Evolutionary conservation across 2,113 vertebrate species (phyloP).

Genomic region (Zingel zingel): DNA sequence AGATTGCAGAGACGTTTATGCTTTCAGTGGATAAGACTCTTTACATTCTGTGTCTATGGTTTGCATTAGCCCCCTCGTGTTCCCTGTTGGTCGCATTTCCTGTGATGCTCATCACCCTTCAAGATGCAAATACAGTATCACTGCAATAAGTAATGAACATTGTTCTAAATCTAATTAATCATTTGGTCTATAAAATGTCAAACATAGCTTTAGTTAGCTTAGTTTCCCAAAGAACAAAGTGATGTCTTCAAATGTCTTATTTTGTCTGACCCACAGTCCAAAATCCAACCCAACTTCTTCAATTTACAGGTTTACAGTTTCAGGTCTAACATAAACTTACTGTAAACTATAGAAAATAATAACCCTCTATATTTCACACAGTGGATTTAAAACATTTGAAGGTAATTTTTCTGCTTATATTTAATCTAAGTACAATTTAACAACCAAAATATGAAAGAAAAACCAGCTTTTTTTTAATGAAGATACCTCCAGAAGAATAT

Average conservation of each 20-base stretch:
- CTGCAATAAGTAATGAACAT: background rate
- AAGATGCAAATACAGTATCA: background rate
- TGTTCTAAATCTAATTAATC: background rate
- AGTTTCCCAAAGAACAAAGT: too few relatives aligned
- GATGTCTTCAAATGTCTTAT: background rate
- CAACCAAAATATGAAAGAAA: background rate
- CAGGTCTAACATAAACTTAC: background rate
- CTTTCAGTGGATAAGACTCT: too few relatives aligned
- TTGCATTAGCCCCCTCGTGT: background rate
- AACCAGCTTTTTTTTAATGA: too few relatives aligned
- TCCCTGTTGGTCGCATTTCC: background rate
- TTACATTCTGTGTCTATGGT: too few relatives aligned
- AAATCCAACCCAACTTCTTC: background rate
- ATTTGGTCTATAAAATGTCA: background rate
- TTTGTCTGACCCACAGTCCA: background rate
- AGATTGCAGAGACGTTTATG: background rate
- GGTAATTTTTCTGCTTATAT: background rate
- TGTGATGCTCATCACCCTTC: background rate
- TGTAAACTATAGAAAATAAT: background rate
- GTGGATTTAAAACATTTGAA: background rate
- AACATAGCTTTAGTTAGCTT: background rate
- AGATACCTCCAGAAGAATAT: slow-evolving; percentile 2
- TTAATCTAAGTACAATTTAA: background rate
- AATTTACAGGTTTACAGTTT: background rate
- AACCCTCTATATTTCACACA: background rate